Evolutionary conservation across 2,113 vertebrate genomes (phyloP).

Genomic region (Malurus melanocephalus): DNA sequence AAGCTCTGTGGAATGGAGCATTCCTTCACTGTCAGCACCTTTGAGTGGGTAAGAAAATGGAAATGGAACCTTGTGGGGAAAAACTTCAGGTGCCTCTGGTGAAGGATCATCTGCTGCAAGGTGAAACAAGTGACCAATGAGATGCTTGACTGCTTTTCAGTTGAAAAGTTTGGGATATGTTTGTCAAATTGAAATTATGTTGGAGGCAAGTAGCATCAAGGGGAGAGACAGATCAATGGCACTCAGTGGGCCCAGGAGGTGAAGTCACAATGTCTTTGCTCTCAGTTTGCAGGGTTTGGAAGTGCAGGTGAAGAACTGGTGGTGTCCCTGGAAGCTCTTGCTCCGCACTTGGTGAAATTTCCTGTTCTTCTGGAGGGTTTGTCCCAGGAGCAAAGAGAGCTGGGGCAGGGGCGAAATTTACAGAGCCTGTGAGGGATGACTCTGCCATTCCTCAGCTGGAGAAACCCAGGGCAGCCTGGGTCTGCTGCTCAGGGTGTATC

Average conservation of each 20-base stretch:
- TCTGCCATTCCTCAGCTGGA: not conserved
- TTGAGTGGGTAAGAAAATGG: not conserved
- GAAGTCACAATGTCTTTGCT: not conserved
- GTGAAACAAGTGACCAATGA: not conserved
- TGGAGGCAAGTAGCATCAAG: not conserved
- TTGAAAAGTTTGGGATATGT: not conserved
- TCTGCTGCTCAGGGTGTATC: not conserved
- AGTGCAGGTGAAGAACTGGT: not conserved
- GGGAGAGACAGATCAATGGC: not conserved
- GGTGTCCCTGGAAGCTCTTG: not conserved
- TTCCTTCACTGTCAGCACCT: not conserved
- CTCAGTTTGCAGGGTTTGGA: not conserved
- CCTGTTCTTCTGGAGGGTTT: not conserved
- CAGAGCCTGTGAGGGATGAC: not conserved
- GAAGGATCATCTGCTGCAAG: not conserved
- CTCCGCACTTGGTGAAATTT: not conserved
- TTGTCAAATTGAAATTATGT: not conserved
- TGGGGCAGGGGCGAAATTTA: rapidly evolving
- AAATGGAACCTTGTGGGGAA: not conserved
- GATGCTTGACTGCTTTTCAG: not conserved
- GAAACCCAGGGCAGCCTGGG: not conserved
- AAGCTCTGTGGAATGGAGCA: not conserved
- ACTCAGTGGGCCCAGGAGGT: not conserved
- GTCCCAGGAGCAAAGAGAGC: not conserved
- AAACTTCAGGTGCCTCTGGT: not conserved